A percentile compares a stretch with the other conserved stretches of the same genome.
phyloP scores from a whole-genome alignment of 2,113 vertebrate species.

The Origma solitaria region DNA sequence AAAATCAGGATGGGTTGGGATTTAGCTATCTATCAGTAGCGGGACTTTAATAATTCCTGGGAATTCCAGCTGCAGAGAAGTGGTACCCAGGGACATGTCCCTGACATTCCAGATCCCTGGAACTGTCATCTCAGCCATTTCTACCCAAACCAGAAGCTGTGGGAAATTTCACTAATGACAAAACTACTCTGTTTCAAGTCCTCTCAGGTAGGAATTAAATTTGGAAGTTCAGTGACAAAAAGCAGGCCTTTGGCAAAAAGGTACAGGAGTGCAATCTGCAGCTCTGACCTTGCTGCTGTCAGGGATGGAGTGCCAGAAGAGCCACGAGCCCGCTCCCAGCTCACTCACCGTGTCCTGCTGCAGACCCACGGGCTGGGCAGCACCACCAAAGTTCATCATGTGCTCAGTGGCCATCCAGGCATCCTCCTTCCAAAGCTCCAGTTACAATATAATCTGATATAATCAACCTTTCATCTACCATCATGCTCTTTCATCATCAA shows the following conservation, averaged over 20 bases:
- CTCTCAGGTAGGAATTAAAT: background rate
- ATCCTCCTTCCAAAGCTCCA: background rate
- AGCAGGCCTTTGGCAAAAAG: background rate
- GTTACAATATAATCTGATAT: background rate
- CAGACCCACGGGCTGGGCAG: background rate
- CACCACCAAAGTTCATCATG: background rate
- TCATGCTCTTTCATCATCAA: background rate
- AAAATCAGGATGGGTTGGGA: background rate
- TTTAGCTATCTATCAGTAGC: background rate
- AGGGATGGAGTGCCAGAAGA: background rate
- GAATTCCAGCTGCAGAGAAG: background rate
- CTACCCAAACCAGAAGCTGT: background rate
- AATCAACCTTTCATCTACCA: background rate
- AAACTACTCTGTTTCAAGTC: background rate
- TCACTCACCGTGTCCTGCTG: accelerated
- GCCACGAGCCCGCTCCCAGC: background rate
- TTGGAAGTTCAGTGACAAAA: background rate
- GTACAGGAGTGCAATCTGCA: background rate
- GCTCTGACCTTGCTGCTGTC: accelerated
- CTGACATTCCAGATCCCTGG: background rate
- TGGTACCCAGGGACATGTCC: background rate
- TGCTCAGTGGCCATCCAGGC: background rate
- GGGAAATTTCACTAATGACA: background rate
- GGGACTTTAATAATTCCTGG: background rate
- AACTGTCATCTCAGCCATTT: background rate